These are phyloP conservation scores for Callosobruchus maculatus DNA, from an alignment of 2,888 invertebrate species.

Conservation along the genomic window DNA sequence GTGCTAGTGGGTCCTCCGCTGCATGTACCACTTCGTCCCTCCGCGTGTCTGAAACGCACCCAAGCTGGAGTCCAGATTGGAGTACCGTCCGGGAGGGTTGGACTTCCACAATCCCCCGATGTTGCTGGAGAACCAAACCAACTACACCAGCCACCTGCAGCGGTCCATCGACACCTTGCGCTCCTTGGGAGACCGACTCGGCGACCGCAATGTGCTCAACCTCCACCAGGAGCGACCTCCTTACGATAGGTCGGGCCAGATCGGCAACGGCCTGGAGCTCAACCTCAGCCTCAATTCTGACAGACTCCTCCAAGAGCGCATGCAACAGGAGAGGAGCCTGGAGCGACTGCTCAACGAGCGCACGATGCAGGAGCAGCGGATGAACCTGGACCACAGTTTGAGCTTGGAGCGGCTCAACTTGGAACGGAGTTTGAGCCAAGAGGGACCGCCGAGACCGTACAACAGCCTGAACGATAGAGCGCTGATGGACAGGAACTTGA, in stretches of 20 bases:
- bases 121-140: conserved; percentile 43
- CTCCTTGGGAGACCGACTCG: conserved; percentile 46
- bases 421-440: conserved; percentile 33
- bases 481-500: conserved; percentile 41
- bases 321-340: conserved; percentile 40
- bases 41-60: neutral
- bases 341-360: conserved; percentile 43
- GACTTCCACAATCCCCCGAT: conserved; percentile 46
- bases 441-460: conserved; percentile 12
- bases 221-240: conserved; percentile 37
- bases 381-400: conserved; percentile 37
- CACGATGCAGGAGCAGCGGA: conserved; percentile 33
- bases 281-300: conserved; percentile 43
- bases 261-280: conserved; percentile 40
- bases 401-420: conserved; percentile 41
- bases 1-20: conserved; percentile 1
- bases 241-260: conserved; percentile 23
- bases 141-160: conserved; percentile 45
- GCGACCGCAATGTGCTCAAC: conserved; percentile 46
- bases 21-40: conserved; percentile 4
- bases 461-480: conserved; percentile 26
- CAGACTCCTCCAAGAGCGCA: conserved; percentile 37
- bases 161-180: conserved; percentile 48
- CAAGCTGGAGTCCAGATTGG: conserved; percentile 47
- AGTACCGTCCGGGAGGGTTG: conserved; percentile 47